Evolutionary conservation across 2,113 vertebrate species (phyloP).

Genomic region (Steatornis caripensis): DNA sequence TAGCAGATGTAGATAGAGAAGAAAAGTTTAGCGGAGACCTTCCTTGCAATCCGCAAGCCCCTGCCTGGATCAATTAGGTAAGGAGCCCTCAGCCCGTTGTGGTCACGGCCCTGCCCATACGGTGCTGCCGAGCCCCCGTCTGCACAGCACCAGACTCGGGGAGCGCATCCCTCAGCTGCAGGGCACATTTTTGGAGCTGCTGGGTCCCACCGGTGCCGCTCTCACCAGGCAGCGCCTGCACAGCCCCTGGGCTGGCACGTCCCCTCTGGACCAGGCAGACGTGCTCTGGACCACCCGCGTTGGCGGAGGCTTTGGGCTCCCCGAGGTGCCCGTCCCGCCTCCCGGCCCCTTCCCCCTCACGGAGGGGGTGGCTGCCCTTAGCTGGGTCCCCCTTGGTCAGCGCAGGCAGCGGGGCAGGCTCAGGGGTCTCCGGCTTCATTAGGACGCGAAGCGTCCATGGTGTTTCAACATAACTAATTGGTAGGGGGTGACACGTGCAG

Average conservation of each 20-base stretch:
- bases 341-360: background rate
- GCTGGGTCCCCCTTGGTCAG: too few species aligned
- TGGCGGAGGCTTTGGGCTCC: background rate
- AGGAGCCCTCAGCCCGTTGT: background rate
- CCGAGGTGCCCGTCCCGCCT: background rate
- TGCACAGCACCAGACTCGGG: rapidly evolving
- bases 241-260: rapidly evolving
- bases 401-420: too few species aligned
- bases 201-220: rapidly evolving
- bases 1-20: background rate
- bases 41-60: background rate
- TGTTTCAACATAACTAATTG: background rate
- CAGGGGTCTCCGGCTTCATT: too few species aligned
- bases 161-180: background rate
- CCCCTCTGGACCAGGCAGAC: background rate
- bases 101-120: background rate
- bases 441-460: too few species aligned
- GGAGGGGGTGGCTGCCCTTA: too few species aligned
- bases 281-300: rapidly evolving
- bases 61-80: background rate
- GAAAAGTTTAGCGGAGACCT: background rate
- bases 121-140: background rate
- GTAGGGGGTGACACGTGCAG: too few species aligned
- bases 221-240: background rate
- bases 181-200: background rate